A percentile compares a stretch with the other conserved stretches of the same genome.
These are phyloP conservation scores for Sisor rabdophorus DNA, from an alignment of 2,113 vertebrate genomes.

Conservation along the genomic window DNA sequence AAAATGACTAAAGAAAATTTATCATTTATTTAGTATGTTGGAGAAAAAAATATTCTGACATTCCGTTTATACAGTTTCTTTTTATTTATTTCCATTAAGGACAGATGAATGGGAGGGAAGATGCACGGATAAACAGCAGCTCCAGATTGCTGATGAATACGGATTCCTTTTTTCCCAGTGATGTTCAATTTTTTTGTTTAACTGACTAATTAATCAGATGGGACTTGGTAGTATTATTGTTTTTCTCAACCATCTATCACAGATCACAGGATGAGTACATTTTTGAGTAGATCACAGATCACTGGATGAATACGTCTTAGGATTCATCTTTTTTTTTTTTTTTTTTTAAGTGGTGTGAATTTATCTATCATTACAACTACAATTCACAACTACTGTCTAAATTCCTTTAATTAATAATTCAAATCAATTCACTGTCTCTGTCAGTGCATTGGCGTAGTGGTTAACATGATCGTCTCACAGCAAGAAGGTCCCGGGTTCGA, in stretches of 20 bases:
- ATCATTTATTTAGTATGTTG: constrained; percentile 29
- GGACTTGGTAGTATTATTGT: constrained; percentile 13
- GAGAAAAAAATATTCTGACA: not conserved
- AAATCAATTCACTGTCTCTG: too few species aligned
- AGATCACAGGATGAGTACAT: constrained; percentile 22
- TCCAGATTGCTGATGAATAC: constrained; percentile 30
- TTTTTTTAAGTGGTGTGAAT: not conserved
- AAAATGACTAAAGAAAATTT: too few species aligned
- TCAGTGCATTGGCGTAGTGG: too few species aligned
- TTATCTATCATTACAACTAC: too few species aligned
- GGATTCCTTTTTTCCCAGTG: constrained; percentile 4
- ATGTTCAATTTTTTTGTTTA: not conserved
- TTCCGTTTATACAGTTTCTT: not conserved
- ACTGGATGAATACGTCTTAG: constrained; percentile 8
- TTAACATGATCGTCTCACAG: too few species aligned
- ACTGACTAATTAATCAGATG: constrained; percentile 23
- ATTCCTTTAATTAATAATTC: too few species aligned
- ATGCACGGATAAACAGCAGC: constrained; percentile 1
- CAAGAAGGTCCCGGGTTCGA: too few species aligned
- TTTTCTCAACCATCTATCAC: constrained; percentile 1
- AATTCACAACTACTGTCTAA: not conserved
- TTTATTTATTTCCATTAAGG: too few species aligned
- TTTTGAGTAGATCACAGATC: constrained; percentile 21
- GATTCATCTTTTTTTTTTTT: not conserved
- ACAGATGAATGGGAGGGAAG: not conserved